Base-by-base conservation (phyloP, 2,113 vertebrate species). In the Pontoporia blainvillei region DNA sequence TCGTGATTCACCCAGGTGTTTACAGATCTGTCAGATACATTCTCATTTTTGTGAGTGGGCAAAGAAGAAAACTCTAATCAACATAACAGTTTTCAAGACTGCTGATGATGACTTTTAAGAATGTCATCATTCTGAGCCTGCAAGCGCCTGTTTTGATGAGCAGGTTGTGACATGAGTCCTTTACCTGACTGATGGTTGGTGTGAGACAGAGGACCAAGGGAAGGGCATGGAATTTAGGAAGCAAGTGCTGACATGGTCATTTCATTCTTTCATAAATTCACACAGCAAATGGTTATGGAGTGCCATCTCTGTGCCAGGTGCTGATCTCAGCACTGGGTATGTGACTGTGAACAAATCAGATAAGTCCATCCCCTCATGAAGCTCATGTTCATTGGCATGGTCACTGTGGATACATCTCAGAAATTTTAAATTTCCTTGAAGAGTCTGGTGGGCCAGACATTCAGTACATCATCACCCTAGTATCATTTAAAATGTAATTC, bases 401-500 rank as follows among this genome's bases (percentile, higher is more conserved):
- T 81, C 73, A n/a, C 20, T 41, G 18, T 86, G n/a, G n/a, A 15
- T 85, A 20, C 8, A 54, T 27, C 71, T 64, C 46, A 61, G 54
- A 44, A 75, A 34, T n/a, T 92, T 82, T 83, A 90, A 29, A 79
- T 75, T 66, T 88, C 34, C 41, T 57, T 54, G 25, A 91, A 73
- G 73, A 79, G 3, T 57, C 29, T 6, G 13, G 27, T 96, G 8
- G 31, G 23, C 39, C 46, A 61, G 36, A 10, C 2, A 39, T 18
- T 44, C 36, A 14, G 71, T 36, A 3, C 10, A 52, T 81, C 46
- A 39, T 81, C 39, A 81, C 7, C 34, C 29, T 2, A 90, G 46
- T 7, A 72, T 83, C 14, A 62, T 93, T 94, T 10, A 91, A 87
- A 90, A 87, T 71, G 41, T 59, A 95, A 73, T 83, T 91, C 79